Conservation (phyloP, 2,797 vertebrate species). For the Chelonia mydas region DNA sequence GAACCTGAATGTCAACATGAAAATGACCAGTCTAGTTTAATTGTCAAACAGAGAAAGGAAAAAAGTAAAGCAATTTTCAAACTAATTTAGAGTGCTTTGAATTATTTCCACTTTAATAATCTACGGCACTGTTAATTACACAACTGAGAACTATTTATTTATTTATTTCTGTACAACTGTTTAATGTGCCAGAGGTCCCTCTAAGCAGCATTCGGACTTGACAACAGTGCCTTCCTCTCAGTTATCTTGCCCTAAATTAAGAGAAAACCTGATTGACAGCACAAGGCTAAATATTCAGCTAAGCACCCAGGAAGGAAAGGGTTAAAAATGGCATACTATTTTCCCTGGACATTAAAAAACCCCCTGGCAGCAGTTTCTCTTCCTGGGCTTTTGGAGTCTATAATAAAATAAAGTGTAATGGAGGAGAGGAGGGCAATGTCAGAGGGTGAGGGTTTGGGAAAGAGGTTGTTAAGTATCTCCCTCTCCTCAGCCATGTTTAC, state of each 20-base stretch:
- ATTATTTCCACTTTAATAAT: conserved; percentile 40
- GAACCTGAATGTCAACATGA: conserved; percentile 11
- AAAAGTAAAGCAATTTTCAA: conserved; percentile 40
- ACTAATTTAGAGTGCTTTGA: conserved; percentile 48
- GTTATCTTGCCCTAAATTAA: neutral
- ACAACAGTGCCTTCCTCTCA: conserved; percentile 10
- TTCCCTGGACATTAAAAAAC: conserved; percentile 28
- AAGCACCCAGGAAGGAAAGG: conserved; percentile 3
- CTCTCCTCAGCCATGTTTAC: conserved; percentile 57
- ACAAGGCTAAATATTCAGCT: neutral
- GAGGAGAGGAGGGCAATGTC: conserved; percentile 61
- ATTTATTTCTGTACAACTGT: conserved; percentile 16
- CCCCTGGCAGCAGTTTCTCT: conserved; percentile 37
- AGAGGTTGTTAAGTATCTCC: conserved; percentile 69
- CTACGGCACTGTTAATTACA: neutral
- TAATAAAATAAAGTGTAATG: conserved; percentile 69
- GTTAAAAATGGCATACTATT: conserved; percentile 43
- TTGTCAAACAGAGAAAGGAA: neutral
- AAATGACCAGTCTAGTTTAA: neutral
- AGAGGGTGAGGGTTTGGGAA: conserved; percentile 59
- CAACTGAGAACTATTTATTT: conserved; percentile 45
- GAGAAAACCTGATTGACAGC: neutral
- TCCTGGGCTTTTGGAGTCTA: conserved; percentile 56
- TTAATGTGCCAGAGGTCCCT: conserved; percentile 13
- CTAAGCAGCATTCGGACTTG: conserved; percentile 37